phyloP scores from a whole-genome alignment of 2,113 vertebrate species.

The Erinaceus europaeus region DNA sequence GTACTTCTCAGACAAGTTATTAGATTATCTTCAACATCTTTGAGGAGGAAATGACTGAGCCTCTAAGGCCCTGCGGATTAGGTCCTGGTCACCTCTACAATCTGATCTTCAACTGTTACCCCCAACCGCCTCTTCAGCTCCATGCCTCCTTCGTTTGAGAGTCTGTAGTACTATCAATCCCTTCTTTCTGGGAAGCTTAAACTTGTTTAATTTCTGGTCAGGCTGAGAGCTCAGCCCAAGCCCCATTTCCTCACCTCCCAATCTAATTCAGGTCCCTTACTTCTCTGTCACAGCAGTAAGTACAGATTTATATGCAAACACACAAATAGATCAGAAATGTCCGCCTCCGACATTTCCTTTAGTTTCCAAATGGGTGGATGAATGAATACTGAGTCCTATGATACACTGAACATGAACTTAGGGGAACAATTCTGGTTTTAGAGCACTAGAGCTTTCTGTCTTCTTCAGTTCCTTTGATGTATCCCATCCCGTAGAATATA shows the following conservation, averaged over 20 bases:
- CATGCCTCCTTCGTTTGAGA: neutral
- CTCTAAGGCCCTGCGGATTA: neutral
- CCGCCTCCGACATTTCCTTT: too few relatives aligned
- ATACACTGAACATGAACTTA: neutral
- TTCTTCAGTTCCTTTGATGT: neutral
- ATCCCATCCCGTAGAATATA: neutral
- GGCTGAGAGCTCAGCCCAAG: neutral
- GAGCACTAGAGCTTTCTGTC: neutral
- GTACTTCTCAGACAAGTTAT: too few relatives aligned
- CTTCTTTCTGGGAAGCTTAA: neutral
- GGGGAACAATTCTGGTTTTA: neutral
- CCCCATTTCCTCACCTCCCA: neutral
- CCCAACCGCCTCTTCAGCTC: neutral
- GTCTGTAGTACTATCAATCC: neutral
- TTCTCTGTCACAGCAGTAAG: neutral
- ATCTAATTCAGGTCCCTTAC: neutral
- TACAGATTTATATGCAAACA: neutral
- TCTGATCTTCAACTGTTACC: neutral
- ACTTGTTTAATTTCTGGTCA: neutral
- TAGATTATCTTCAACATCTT: too few relatives aligned
- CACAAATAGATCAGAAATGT: neutral
- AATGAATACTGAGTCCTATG: neutral
- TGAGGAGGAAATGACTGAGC: too few relatives aligned
- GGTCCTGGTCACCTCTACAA: neutral
- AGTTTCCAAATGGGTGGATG: too few relatives aligned